These are phyloP conservation scores for Lathamus discolor DNA, from an alignment of 2,113 vertebrate genomes.

Conservation along the genomic window DNA sequence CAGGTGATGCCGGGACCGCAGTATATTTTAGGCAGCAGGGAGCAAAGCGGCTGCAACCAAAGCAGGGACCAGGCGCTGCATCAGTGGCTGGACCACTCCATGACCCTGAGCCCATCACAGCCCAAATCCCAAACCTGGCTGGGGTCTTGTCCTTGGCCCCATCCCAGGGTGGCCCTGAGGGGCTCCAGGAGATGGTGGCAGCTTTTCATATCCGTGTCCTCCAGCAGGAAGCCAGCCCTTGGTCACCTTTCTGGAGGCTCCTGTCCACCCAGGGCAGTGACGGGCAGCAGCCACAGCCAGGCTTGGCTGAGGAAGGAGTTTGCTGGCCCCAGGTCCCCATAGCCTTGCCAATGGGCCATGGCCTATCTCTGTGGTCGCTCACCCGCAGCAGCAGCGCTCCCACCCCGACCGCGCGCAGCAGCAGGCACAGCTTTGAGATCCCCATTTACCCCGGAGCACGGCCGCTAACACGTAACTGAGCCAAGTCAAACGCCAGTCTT, in stretches of 20 bases:
- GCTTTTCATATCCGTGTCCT: background rate
- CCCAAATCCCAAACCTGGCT: fast-evolving
- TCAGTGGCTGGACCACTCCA: fast-evolving
- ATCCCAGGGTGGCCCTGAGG: background rate
- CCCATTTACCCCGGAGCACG: fast-evolving
- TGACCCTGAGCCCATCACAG: background rate
- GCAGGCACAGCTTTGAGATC: background rate
- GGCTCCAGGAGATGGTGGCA: background rate
- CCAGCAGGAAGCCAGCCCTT: background rate
- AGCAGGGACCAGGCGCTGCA: fast-evolving
- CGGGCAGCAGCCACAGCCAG: background rate
- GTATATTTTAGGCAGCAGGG: background rate
- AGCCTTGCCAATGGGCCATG: fast-evolving
- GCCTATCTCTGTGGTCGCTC: background rate
- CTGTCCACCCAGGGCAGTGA: background rate
- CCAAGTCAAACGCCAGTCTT: fast-evolving
- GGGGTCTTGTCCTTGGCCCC: fast-evolving
- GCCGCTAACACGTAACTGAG: fast-evolving
- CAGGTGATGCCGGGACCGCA: fast-evolving
- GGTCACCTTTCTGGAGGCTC: background rate
- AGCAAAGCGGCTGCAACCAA: fast-evolving
- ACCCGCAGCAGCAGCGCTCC: background rate
- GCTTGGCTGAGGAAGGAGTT: background rate
- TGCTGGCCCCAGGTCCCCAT: fast-evolving
- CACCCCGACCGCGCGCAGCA: background rate